Percentiles rank a stretch among this genome's conserved stretches.
Evolutionary conservation across 1,140 invertebrate species (phyloP).

Genomic region (Brevipalpus yothersi): DNA sequence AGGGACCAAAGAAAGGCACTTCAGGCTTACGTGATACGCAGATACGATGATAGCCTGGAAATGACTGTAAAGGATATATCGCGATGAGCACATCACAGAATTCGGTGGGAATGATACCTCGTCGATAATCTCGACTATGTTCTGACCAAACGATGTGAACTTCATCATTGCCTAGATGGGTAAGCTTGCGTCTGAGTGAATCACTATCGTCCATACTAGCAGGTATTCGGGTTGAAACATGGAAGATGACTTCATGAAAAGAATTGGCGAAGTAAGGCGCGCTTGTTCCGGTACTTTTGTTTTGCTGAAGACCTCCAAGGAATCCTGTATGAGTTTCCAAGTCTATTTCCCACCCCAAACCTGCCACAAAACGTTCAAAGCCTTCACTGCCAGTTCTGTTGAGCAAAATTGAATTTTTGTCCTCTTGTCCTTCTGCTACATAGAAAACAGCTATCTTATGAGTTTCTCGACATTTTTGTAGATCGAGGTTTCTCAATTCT

Average conservation of each 20-base stretch:
- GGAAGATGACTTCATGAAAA: conserved; percentile 67
- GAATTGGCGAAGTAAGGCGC: conserved; percentile 92
- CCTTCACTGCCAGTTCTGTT: conserved; percentile 59
- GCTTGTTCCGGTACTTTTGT: conserved; percentile 65
- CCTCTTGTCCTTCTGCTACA: conserved; percentile 68
- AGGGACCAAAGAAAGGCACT: conserved; percentile 79
- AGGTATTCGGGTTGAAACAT: conserved; percentile 86
- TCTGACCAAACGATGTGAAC: conserved; percentile 99
- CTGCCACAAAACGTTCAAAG: conserved; percentile 81
- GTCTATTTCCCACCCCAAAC: conserved; percentile 86
- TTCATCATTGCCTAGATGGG: conserved; percentile 94
- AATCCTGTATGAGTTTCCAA: conserved; percentile 86
- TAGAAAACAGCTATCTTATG: conserved; percentile 99
- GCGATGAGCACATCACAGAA: conserved; percentile 97
- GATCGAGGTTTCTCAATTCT: conserved; percentile 74
- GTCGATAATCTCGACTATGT: conserved; percentile 73
- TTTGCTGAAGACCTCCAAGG: conserved; percentile 71
- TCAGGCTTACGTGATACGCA: conserved; percentile 60
- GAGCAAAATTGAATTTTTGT: conserved; percentile 65
- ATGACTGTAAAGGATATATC: conserved; percentile 56
- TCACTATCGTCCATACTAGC: conserved; percentile 28
- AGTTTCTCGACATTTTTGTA: conserved; percentile 58
- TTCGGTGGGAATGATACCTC: conserved; percentile 92
- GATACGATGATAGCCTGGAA: conserved; percentile 26
- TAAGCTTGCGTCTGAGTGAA: conserved; percentile 67